A percentile compares a stretch with the other conserved stretches of the same genome.
These are phyloP conservation scores for Hassar affinis DNA, from an alignment of 2,113 vertebrate species.

Conservation along the genomic window DNA sequence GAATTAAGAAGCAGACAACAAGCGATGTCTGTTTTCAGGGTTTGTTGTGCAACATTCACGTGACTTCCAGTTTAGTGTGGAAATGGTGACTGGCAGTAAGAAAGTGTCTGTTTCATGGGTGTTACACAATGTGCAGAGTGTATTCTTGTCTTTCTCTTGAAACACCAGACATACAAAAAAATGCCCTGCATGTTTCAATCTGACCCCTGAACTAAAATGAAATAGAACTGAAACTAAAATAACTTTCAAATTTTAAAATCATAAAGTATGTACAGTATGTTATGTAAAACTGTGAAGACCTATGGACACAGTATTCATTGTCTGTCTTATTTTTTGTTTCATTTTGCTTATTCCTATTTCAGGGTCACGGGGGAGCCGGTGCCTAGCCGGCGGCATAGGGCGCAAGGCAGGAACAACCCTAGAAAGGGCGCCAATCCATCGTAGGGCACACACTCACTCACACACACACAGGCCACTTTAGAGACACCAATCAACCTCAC, in stretches of 20 bases:
- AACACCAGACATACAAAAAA: background rate
- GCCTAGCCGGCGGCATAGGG: too few species aligned
- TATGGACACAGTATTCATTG: too few species aligned
- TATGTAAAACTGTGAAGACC: background rate
- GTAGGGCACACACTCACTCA: too few species aligned
- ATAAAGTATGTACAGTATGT: background rate
- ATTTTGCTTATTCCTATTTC: too few species aligned
- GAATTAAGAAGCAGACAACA: too few species aligned
- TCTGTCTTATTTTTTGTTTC: too few species aligned
- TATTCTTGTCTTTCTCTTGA: background rate
- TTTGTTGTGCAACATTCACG: background rate
- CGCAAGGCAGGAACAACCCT: too few species aligned
- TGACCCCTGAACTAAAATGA: background rate
- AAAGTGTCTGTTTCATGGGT: background rate
- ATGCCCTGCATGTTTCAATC: background rate
- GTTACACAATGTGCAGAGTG: background rate
- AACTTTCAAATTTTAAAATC: background rate
- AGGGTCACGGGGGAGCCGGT: too few species aligned
- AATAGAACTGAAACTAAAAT: background rate
- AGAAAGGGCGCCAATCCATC: too few species aligned
- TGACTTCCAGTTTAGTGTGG: background rate
- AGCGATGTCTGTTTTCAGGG: background rate
- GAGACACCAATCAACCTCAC: too few species aligned
- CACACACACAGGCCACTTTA: too few species aligned
- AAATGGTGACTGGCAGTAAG: background rate